A percentile compares a stretch with the other conserved stretches of the same genome.
Evolutionary conservation across 92 coral and sea anemone species (phyloP).

Genomic region (Porites lobata): DNA sequence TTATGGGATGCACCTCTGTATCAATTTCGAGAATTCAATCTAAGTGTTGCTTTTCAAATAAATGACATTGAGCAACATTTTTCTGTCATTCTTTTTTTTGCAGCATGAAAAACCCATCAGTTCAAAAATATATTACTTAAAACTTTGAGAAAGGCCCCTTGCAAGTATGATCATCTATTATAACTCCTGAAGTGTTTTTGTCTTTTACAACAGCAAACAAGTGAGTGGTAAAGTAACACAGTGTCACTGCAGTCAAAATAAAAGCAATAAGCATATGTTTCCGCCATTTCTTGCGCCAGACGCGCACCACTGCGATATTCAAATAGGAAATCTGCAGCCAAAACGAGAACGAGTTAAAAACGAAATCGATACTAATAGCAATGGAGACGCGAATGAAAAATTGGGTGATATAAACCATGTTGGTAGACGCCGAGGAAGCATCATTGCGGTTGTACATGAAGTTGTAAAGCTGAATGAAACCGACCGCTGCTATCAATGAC

Average conservation of each 20-base stretch:
- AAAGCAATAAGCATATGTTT: constrained; percentile 37
- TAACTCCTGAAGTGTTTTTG: neutral
- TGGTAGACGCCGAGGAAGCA: neutral
- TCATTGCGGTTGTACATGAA: constrained; percentile 56
- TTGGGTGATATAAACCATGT: constrained; percentile 14
- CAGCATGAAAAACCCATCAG: too few species aligned
- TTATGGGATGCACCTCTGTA: too few species aligned
- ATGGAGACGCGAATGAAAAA: constrained; percentile 43
- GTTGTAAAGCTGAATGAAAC: constrained; percentile 64
- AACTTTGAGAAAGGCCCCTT: neutral
- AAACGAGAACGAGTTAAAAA: constrained; percentile 61
- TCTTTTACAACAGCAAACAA: constrained; percentile 26
- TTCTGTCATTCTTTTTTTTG: too few species aligned
- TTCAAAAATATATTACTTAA: too few species aligned
- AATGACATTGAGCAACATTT: too few species aligned
- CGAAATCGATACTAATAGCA: constrained; percentile 66
- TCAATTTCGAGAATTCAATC: too few species aligned
- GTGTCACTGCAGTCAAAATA: constrained; percentile 2
- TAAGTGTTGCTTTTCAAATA: too few species aligned
- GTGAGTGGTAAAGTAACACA: constrained; percentile 42
- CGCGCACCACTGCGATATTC: constrained; percentile 52
- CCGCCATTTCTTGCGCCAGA: constrained; percentile 67
- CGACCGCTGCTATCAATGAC: constrained; percentile 63
- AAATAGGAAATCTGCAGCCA: constrained; percentile 47
- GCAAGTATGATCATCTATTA: neutral